A percentile compares a stretch with the other conserved stretches of the same genome.
Evolutionary conservation across 1,140 invertebrate species (phyloP).

Genomic region (Brachionus rubens): DNA sequence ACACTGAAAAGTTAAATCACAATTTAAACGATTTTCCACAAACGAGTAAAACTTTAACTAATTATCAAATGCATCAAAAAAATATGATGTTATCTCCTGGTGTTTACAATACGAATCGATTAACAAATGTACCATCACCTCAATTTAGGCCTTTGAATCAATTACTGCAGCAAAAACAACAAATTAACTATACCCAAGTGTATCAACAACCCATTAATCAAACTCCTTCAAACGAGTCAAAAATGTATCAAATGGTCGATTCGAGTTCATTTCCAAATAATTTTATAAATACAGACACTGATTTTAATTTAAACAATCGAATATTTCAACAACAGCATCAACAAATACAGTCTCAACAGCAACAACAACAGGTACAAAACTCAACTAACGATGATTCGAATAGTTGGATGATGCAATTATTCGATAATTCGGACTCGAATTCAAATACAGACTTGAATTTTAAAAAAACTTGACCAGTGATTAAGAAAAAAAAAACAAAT

Average conservation of each 20-base stretch:
- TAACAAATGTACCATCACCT: too few relatives aligned
- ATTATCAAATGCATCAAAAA: neutral
- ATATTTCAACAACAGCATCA: conserved; percentile 4
- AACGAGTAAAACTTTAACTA: neutral
- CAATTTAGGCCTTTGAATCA: too few relatives aligned
- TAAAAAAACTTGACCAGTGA: neutral
- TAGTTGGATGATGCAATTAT: conserved; percentile 29
- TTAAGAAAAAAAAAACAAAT: neutral
- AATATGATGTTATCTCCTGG: neutral
- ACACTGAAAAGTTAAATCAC: neutral
- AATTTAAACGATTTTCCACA: conserved; percentile 13
- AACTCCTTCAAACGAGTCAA: neutral
- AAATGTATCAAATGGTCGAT: conserved; percentile 8
- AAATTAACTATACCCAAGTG: too few relatives aligned
- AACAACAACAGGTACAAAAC: neutral
- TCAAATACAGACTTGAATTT: conserved; percentile 6
- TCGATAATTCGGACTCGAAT: conserved; percentile 1
- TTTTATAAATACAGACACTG: neutral
- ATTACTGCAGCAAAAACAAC: neutral
- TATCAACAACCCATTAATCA: neutral
- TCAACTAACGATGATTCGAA: neutral
- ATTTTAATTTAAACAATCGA: neutral
- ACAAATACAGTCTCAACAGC: neutral
- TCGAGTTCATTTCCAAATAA: neutral
- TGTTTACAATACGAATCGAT: too few relatives aligned